These are phyloP conservation scores for Phalera bucephala DNA, from an alignment of 2,888 invertebrate genomes.

Conservation along the genomic window DNA sequence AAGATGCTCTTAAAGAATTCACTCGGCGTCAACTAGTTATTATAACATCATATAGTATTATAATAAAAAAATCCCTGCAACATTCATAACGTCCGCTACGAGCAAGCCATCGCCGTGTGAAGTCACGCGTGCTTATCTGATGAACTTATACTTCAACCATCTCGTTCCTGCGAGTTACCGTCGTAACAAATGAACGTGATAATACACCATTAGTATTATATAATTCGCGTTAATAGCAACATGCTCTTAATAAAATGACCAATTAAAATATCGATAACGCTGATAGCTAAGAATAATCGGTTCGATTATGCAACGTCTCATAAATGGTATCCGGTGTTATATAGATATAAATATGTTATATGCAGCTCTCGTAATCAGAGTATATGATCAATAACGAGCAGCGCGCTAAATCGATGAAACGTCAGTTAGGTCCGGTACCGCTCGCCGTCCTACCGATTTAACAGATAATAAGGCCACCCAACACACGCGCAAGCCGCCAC, in stretches of 20 bases:
- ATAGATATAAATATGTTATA: constrained; percentile 18
- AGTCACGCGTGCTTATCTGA: constrained; percentile 52
- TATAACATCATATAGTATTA: neutral
- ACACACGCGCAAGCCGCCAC: neutral
- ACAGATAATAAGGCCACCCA: constrained; percentile 46
- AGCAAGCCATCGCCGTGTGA: constrained; percentile 39
- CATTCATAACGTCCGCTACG: constrained; percentile 14
- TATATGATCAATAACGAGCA: constrained; percentile 53
- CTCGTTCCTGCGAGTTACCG: neutral
- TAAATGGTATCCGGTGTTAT: constrained; percentile 41
- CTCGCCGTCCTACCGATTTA: constrained; percentile 43
- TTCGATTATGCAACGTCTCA: constrained; percentile 46
- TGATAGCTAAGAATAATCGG: constrained; percentile 36
- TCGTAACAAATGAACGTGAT: neutral
- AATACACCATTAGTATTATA: no score
- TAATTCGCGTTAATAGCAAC: neutral
- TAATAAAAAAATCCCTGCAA: constrained; percentile 38
- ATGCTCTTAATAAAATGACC: constrained; percentile 25
- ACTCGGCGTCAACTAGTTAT: no score
- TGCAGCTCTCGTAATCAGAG: constrained; percentile 44
- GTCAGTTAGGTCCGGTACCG: constrained; percentile 28
- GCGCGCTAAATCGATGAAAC: constrained; percentile 55
- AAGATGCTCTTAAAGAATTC: no score
- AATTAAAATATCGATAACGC: constrained; percentile 33
- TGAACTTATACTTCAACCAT: constrained; percentile 38